Evolutionary conservation across 2,113 vertebrate genomes (phyloP).

Genomic region (Cepphus grylle): DNA sequence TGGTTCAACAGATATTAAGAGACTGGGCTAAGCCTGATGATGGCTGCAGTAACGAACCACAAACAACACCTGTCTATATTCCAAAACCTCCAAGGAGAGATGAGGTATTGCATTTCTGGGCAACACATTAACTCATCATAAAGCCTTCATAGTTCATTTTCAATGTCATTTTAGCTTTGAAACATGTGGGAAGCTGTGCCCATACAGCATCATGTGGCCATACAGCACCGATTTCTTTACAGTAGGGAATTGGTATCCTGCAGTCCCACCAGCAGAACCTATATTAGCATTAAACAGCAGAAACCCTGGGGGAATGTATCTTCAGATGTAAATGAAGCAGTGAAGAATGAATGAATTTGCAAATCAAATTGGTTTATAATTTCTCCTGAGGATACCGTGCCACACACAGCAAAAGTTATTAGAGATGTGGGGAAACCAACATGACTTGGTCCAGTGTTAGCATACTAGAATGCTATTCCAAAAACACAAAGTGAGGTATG

Average conservation of each 20-base stretch:
- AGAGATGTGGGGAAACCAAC: not conserved
- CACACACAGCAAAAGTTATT: not conserved
- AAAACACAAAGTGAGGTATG: not conserved
- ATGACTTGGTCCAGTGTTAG: not conserved
- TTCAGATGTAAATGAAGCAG: not conserved
- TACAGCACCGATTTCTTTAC: not conserved
- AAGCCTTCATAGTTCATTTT: not conserved
- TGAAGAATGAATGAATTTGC: conserved; percentile 4
- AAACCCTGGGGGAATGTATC: not conserved
- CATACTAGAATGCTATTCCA: not conserved
- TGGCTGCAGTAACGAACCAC: not conserved
- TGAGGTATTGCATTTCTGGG: not conserved
- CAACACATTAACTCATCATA: not conserved
- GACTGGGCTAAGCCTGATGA: not conserved
- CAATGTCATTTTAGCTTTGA: not conserved
- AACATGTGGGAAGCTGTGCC: not conserved
- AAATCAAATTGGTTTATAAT: not conserved
- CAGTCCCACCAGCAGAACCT: not conserved
- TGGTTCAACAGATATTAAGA: not conserved
- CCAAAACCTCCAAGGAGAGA: not conserved
- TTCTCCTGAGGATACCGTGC: not conserved
- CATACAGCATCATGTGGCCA: not conserved
- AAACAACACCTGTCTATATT: not conserved
- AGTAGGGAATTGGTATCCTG: not conserved
- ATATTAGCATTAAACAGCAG: not conserved